Conservation (phyloP, 2,888 invertebrate species). For the Venustoraphidia nigricollis region DNA sequence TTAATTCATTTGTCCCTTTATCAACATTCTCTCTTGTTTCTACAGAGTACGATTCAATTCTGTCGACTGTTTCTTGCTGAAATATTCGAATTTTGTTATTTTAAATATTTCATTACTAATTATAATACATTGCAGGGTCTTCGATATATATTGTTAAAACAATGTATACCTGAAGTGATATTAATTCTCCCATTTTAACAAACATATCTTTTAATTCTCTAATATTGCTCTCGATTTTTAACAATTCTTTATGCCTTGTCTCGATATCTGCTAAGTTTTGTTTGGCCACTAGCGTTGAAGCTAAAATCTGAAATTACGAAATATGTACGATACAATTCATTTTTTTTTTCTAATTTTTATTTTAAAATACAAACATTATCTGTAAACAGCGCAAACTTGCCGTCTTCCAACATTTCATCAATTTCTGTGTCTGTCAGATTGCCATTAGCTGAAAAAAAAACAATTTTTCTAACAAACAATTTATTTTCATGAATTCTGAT, state of each 20-base stretch:
- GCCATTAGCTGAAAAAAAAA: no score
- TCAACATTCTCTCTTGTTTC: slow-evolving; percentile 43
- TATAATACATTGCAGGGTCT: no score
- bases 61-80: slow-evolving; percentile 49
- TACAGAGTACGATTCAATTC: slow-evolving; percentile 49
- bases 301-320: slow-evolving; percentile 44
- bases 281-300: slow-evolving; percentile 63
- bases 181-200: slow-evolving; percentile 63
- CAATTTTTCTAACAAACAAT: no score
- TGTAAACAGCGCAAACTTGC: no score
- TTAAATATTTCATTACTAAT: not conserved
- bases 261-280: slow-evolving; percentile 64
- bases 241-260: slow-evolving; percentile 64
- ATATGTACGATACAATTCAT: not conserved
- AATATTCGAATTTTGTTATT: slow-evolving; percentile 14
- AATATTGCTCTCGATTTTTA: slow-evolving; percentile 67
- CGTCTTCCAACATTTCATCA: no score
- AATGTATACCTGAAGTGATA: slow-evolving; percentile 50
- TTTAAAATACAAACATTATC: no score
- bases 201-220: slow-evolving; percentile 68
- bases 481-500: no score
- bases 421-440: no score
- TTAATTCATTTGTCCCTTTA: slow-evolving; percentile 28
- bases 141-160: not conserved
- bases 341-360: no score